Evolutionary conservation across 2,888 invertebrate species (phyloP), one percentile per base, ranked within the genome.

Genomic region (Phyto melanocephala): DNA sequence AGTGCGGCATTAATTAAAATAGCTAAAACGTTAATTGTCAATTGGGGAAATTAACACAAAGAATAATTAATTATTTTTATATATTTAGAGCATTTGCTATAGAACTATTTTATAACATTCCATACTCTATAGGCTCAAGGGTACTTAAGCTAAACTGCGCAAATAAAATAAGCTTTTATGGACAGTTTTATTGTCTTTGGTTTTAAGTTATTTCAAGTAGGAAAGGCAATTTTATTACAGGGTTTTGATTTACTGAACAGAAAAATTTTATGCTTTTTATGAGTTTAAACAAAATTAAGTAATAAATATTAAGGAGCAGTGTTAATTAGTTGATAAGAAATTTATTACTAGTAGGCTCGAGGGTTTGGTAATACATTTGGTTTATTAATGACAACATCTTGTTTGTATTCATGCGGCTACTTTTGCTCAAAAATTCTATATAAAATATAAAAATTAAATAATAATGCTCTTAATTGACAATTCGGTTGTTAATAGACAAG

Each of bases 41-140:
- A 78, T 77, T 68, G 77, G 81, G 81, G 81, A 81, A 81, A 81
- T 81, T 78, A 81, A 72, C 22, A 60, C 52, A 35, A 70, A 70
- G 54, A 20, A 56, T 47, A 42, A 33, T 33, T 54, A 54, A 56
- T 15, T 22, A 54, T 52, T 52, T 72, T 62, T 62, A 62, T 72
- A 37, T 40, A 40, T 37, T 47, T 60, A 11, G 50, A 37, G 28
- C n/a, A 0, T 45, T 50, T 52, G 50, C 5, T 7, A 40, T 42
- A 42, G 33, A 68, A 33, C 42, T 58, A 35, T 33, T 35, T 47
- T 65, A 54, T 65, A 56, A 22, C 13, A 28, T 60, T 68, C 52
- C 17, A 35, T 42, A 35, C 60, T 60, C 17, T 13, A 28, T 20
- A 42, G 50, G 15, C 68, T 52, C 68, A 62, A 68, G 33, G 10